Evolutionary conservation across 2,113 vertebrate species (phyloP).

Genomic region (Phrynosoma blainvillii): DNA sequence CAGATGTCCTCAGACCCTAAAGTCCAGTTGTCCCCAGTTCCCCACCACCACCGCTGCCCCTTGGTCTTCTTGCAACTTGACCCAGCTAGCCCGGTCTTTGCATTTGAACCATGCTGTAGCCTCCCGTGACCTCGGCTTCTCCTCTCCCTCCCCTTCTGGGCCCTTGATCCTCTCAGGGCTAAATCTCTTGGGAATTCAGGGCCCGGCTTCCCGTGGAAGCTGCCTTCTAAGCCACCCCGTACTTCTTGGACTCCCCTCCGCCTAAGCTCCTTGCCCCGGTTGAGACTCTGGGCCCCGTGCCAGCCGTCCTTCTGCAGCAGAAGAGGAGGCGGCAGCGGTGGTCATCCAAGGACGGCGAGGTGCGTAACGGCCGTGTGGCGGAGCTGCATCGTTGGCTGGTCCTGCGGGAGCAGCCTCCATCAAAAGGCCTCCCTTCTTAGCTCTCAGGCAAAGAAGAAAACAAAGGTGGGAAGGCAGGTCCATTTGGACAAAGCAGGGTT

Average conservation of each 20-base stretch:
- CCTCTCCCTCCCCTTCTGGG: background rate
- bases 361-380: background rate
- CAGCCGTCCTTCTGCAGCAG: background rate
- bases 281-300: background rate
- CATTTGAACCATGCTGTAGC: no score
- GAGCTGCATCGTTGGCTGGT: no score
- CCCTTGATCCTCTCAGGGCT: background rate
- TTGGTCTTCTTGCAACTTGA: no score
- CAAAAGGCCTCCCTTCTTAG: no score
- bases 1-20: no score
- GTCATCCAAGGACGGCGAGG: background rate
- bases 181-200: background rate
- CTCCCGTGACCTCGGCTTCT: background rate
- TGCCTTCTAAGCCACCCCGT: background rate
- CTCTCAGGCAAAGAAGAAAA: no score
- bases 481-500: no score
- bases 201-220: background rate
- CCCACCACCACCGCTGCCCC: no score
- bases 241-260: background rate
- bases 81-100: fast-evolving
- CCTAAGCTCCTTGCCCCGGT: background rate
- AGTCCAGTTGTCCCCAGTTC: no score
- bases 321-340: background rate
- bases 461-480: no score
- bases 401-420: no score